These are phyloP conservation scores for Calameuta idolon DNA, from an alignment of 2,888 invertebrate genomes.

Conservation along the genomic window DNA sequence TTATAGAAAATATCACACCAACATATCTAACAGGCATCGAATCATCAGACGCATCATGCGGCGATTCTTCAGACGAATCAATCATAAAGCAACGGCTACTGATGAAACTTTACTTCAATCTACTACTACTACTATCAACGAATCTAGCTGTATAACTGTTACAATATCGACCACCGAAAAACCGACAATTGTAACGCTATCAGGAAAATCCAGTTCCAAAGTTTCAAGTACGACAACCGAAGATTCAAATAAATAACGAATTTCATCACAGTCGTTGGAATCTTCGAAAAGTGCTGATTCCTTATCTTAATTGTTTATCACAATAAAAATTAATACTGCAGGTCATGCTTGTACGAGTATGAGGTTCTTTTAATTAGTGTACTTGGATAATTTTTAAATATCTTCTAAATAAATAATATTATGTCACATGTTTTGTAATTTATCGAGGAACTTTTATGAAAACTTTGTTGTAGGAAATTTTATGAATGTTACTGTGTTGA, in stretches of 20 bases:
- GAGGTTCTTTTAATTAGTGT: no score
- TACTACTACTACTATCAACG: background rate
- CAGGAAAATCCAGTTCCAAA: background rate
- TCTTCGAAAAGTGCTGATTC: background rate
- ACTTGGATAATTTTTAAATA: background rate
- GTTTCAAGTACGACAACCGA: background rate
- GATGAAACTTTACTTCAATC: background rate
- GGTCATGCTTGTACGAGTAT: background rate
- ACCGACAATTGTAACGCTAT: background rate
- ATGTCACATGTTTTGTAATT: background rate
- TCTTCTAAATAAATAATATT: background rate
- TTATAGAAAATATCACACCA: background rate
- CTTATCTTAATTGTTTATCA: background rate
- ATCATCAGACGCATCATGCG: background rate
- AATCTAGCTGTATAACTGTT: background rate
- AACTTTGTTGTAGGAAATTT: background rate
- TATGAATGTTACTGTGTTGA: background rate
- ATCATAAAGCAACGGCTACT: background rate
- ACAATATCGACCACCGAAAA: background rate
- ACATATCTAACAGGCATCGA: background rate
- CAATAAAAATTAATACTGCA: background rate
- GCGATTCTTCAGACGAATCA: background rate
- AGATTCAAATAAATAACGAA: background rate
- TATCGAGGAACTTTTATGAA: background rate
- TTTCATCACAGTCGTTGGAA: background rate